These are phyloP conservation scores for Bombus haemorrhoidalis DNA, from an alignment of 1,140 invertebrate species.

Conservation along the genomic window DNA sequence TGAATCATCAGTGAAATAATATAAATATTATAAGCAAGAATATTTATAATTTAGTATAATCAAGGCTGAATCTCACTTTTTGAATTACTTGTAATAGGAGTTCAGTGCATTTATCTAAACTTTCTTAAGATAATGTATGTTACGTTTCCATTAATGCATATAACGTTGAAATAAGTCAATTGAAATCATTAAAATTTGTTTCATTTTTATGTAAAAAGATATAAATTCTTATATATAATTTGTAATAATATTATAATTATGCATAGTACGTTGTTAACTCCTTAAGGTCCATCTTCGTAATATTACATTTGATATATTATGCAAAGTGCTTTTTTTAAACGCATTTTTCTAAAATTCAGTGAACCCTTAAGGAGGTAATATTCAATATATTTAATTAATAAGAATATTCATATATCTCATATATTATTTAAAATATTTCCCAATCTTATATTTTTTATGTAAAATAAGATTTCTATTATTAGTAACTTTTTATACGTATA, in stretches of 20 bases:
- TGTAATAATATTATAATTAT: not conserved
- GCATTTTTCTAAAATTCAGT: too few relatives aligned
- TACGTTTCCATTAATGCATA: not conserved
- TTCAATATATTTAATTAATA: conserved; percentile 10
- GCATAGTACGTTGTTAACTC: not conserved
- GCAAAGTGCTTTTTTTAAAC: too few relatives aligned
- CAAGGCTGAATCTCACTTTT: conserved; percentile 35
- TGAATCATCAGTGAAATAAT: conserved; percentile 75
- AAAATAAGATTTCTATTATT: conserved; percentile 14
- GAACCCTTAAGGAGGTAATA: not conserved
- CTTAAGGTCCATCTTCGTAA: too few relatives aligned
- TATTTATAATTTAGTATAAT: conserved; percentile 38
- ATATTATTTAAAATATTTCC: conserved; percentile 16
- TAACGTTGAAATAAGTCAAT: not conserved
- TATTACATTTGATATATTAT: conserved; percentile 2
- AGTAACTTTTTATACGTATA: not conserved
- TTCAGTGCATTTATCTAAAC: conserved; percentile 29
- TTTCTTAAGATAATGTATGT: not conserved
- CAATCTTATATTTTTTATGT: conserved; percentile 3
- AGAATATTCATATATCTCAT: conserved; percentile 2
- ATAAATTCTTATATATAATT: not conserved
- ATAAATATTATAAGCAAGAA: not conserved
- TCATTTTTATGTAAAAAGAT: not conserved
- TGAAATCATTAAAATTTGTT: not conserved
- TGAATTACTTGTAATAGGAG: conserved; percentile 2